Evolutionary conservation across 2,888 invertebrate species (phyloP).

Genomic region (Ormyrus rosae): DNA sequence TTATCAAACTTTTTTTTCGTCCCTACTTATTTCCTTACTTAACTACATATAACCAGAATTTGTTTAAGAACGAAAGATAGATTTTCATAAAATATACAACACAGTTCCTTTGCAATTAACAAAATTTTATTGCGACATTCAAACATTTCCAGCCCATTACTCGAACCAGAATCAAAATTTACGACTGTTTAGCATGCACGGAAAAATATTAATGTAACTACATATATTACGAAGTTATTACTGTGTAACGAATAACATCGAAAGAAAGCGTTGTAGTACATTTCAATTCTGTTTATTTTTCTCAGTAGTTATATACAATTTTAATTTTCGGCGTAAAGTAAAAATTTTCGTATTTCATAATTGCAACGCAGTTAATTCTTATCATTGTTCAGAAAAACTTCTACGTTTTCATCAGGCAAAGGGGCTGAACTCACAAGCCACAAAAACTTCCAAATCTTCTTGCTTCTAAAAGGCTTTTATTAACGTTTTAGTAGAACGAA

Average conservation of each 20-base stretch:
- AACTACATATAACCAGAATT: no score
- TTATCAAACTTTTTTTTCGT: no score
- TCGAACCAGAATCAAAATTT: neutral
- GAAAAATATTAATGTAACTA: neutral
- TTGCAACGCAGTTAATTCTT: no score
- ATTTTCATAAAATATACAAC: no score
- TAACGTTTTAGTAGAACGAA: constrained; percentile 30
- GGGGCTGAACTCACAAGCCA: neutral
- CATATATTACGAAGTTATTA: no score
- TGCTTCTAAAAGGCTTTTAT: constrained; percentile 26
- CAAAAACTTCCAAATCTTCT: constrained; percentile 18
- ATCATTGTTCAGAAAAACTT: no score
- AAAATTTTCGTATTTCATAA: neutral
- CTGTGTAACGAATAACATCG: neutral
- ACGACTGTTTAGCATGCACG: neutral
- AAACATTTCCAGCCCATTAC: neutral
- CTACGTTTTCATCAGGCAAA: neutral
- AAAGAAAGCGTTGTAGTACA: neutral
- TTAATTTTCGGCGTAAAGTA: neutral
- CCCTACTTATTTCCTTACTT: no score
- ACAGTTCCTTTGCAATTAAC: no score
- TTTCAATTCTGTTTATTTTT: no score
- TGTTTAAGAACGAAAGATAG: no score
- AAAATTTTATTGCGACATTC: no score
- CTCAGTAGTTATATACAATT: no score